These are phyloP conservation scores for Stylophora pistillata DNA, from an alignment of 64 coral and sea anemone genomes.

Conservation along the genomic window DNA sequence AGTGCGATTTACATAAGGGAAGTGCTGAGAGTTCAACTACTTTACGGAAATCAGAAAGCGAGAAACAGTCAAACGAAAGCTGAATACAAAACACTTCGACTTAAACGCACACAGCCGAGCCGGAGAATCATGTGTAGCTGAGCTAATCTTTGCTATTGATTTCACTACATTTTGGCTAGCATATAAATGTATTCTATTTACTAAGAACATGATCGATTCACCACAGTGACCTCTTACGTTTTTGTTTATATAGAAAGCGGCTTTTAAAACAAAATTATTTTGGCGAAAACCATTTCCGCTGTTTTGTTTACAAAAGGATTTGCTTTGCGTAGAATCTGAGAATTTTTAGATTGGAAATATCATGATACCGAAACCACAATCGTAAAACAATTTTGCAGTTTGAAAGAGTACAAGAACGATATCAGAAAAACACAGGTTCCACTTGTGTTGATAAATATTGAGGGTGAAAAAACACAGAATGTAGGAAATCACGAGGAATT, in stretches of 20 bases:
- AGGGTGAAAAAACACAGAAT: too few relatives aligned
- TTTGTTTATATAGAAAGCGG: background rate
- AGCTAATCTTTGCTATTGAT: background rate
- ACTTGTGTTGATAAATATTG: too few relatives aligned
- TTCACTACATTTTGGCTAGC: background rate
- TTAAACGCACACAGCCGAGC: too few relatives aligned
- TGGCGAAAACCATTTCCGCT: background rate
- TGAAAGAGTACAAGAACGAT: too few relatives aligned
- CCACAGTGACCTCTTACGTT: background rate
- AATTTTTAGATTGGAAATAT: background rate
- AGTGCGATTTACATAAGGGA: background rate
- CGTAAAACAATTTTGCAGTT: too few relatives aligned
- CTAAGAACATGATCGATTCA: background rate
- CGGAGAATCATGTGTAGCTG: too few relatives aligned
- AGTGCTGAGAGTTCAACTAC: background rate
- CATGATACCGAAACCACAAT: too few relatives aligned
- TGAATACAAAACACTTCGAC: too few relatives aligned
- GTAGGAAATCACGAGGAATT: too few relatives aligned
- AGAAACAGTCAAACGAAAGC: background rate
- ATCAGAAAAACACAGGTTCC: too few relatives aligned
- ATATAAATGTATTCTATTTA: background rate
- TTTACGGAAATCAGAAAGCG: background rate
- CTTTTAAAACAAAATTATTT: background rate
- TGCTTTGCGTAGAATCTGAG: background rate
- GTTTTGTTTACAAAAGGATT: background rate